Evolutionary conservation across 2,113 vertebrate genomes (phyloP).

Genomic region (Neolamprologus cancellatus): DNA sequence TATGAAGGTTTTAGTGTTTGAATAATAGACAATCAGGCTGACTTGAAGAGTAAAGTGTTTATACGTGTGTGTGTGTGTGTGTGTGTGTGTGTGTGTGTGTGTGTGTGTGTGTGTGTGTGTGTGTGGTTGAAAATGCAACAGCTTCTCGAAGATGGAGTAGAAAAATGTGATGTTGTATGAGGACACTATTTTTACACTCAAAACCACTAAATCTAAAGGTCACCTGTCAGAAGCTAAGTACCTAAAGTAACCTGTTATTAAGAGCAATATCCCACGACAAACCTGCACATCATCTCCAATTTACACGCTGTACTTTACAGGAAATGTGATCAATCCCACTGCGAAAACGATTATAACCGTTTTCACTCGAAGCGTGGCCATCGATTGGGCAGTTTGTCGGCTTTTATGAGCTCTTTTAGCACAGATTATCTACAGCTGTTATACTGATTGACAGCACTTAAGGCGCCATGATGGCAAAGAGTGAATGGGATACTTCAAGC

Average conservation of each 20-base stretch:
- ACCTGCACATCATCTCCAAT: conserved; percentile 26
- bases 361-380: conserved; percentile 1
- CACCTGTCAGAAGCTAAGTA: background rate
- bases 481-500: background rate
- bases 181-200: background rate
- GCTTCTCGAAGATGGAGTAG: too few species aligned
- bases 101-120: background rate
- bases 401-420: conserved; percentile 33
- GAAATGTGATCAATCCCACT: conserved; percentile 19
- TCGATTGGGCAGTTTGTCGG: conserved; percentile 29
- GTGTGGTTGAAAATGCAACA: too few species aligned
- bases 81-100: background rate
- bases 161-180: background rate
- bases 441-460: conserved; percentile 50
- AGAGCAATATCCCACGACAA: conserved; percentile 9
- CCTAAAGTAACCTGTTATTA: conserved; percentile 6
- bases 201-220: background rate
- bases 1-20: background rate
- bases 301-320: conserved; percentile 13
- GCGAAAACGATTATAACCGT: background rate
- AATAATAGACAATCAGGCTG: background rate
- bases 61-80: background rate
- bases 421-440: conserved; percentile 24
- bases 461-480: background rate
- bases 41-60: background rate